Evolutionary conservation across 1,140 invertebrate species (phyloP), one percentile per base, ranked within the genome.

Genomic region (Panagrolaimus sp.): DNA sequence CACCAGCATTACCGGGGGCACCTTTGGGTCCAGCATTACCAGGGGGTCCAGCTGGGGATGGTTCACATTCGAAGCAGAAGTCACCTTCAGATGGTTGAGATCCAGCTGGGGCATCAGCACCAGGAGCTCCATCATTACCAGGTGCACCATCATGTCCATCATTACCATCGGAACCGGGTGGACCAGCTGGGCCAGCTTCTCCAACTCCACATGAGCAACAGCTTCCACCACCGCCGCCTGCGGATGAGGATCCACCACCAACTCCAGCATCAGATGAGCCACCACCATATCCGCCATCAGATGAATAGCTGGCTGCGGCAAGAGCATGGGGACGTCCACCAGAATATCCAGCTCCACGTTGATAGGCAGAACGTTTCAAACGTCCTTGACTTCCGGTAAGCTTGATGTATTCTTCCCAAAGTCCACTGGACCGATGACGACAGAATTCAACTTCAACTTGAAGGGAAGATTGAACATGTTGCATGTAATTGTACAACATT

Each of bases 401-500:
- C 28, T 48, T 46, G 43, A 32, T 28, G 15, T 75, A 76, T 52
- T 76, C 69, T 26, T 75, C 72, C 63, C 67, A 76, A 43, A 76
- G 73, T 52, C 72, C 72, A 32, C 65, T 55, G 46, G 76, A 74
- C 14, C 76, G 69, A 45, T 77, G 76, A 21, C 65, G 68, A 69
- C 77, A 78, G 74, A 78, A 78, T 67, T 79, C 76, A 21, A 78
- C 66, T 70, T 75, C 75, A 17, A 68, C 76, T 52, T 80, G 71
- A 10, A 80, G 71, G 44, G 71, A 55, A 47, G 73, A 71, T 64
- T 80, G 78, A 17, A 80, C 77, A 69, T 77, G 69, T 62, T 80
- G 78, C 71, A 78, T 76, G 67, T 80, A 80, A 69, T 76, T 80
- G 71, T 81, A 80, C 12, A 80, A 44, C 48, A 75, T 78, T 21